A percentile compares a stretch with the other conserved stretches of the same genome.
phyloP scores from a whole-genome alignment of 2,113 vertebrate species.

The Bubo blakistoni region DNA sequence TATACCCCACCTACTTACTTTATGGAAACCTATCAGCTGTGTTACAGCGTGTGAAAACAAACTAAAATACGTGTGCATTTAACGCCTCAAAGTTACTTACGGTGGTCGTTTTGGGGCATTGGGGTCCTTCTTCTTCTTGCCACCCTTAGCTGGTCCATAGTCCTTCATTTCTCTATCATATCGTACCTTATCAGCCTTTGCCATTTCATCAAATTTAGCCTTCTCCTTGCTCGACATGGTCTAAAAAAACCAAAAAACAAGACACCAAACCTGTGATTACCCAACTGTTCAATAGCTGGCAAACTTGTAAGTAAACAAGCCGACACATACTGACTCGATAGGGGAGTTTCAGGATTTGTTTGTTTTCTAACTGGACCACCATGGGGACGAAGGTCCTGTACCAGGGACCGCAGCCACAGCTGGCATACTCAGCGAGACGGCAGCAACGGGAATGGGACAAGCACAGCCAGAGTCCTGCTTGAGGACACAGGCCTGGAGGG shows the following conservation, averaged over 20 bases:
- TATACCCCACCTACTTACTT: neutral
- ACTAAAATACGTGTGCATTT: neutral
- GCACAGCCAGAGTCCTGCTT: neutral
- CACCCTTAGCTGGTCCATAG: conserved; percentile 82
- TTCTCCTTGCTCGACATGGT: conserved; percentile 88
- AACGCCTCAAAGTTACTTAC: conserved; percentile 67
- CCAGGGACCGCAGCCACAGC: neutral
- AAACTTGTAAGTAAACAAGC: conserved; percentile 39
- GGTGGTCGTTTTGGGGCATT: conserved; percentile 87
- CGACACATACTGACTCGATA: neutral
- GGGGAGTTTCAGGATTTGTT: neutral
- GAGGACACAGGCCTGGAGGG: neutral
- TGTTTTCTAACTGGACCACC: conserved; percentile 27
- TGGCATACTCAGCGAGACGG: neutral
- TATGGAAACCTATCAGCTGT: neutral
- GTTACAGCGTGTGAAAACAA: neutral
- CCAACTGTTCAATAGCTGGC: neutral
- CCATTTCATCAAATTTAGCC: conserved; percentile 87
- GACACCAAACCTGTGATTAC: neutral
- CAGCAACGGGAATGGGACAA: neutral
- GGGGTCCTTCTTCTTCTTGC: conserved; percentile 89
- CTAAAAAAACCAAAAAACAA: conserved; percentile 56
- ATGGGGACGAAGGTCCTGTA: neutral
- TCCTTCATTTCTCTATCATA: conserved; percentile 90
- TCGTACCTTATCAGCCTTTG: conserved; percentile 86